These are phyloP conservation scores for Cetoscarus ocellatus DNA, from an alignment of 2,797 vertebrate genomes.

Conservation along the genomic window DNA sequence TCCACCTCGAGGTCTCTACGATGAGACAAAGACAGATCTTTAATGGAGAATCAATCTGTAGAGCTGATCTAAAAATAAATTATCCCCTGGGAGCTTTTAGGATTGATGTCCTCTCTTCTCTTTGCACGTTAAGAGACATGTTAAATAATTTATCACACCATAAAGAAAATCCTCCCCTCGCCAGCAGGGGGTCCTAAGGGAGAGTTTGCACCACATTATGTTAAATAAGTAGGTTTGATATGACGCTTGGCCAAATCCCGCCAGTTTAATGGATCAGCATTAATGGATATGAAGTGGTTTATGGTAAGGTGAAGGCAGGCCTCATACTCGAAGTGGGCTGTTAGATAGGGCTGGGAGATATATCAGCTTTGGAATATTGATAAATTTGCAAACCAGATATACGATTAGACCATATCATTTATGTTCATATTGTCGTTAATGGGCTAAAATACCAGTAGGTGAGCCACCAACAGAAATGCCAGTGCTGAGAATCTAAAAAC, in stretches of 20 bases:
- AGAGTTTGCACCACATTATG: neutral
- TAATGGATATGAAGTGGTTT: neutral
- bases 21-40: neutral
- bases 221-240: neutral
- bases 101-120: constrained; percentile 13
- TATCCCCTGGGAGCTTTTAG: constrained; percentile 27
- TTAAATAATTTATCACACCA: constrained; percentile 28
- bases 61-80: constrained; percentile 9
- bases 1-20: neutral
- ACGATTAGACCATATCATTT: too few species aligned
- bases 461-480: too few species aligned
- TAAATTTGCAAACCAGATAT: too few species aligned
- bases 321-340: too few species aligned
- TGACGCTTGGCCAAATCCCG: neutral
- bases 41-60: constrained; percentile 1
- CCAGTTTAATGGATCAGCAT: constrained; percentile 3
- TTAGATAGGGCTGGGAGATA: too few species aligned
- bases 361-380: too few species aligned
- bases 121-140: constrained; percentile 15
- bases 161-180: neutral
- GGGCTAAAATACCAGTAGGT: too few species aligned
- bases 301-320: too few species aligned
- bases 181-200: neutral
- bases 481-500: too few species aligned
- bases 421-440: too few species aligned